Evolutionary conservation across 1,140 invertebrate genomes (phyloP), one percentile per base, ranked within the genome.

Genomic region (Stenopsyche tienmushanensis): DNA sequence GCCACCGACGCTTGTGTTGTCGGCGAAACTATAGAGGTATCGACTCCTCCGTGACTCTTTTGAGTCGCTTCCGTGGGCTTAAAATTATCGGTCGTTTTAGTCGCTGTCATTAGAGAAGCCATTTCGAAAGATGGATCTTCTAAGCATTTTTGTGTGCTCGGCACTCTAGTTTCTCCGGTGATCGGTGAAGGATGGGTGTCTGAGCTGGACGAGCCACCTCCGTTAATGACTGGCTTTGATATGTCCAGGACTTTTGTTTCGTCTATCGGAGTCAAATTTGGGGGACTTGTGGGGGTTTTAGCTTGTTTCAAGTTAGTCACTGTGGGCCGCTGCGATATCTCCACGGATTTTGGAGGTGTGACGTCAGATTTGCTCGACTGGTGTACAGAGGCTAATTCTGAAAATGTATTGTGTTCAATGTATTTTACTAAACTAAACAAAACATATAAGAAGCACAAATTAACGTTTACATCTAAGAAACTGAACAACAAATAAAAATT

Each of bases 311-410:
- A n/a, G 55, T 59, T 70, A 10, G 59, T 60, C 29, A 64, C 64
- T 15, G 20, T 47, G 45, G 64, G 45, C 60, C 45, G 62, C 44
- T 64, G 68, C 24, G 68, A 66, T 62, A 66, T 64, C 25, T 70
- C 68, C 29, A 70, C 62, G 9, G 47, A 55, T 66, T 70, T 70
- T 0, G 64, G 68, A 15, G 68, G 64, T 21, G 29, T 15, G 2
- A 29, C 55, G 21, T 69, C 67, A 13, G 18, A 25, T 53, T 69
- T 69, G 20, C 60, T 59, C 69, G 79, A 75, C 62, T 79, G 79
- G 71, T 81, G 79, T 45, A 82, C 79, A 67, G 80, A 77, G 66
- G 78, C 76, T 74, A 82, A 76, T 75, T 82, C 80, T 82, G 80
- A 47, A 81, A 82, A 72, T 74, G 71, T 72, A 72, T 69, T 62